phyloP scores from a whole-genome alignment of 2,888 invertebrate genomes.

The Eupeodes latifasciatus region DNA sequence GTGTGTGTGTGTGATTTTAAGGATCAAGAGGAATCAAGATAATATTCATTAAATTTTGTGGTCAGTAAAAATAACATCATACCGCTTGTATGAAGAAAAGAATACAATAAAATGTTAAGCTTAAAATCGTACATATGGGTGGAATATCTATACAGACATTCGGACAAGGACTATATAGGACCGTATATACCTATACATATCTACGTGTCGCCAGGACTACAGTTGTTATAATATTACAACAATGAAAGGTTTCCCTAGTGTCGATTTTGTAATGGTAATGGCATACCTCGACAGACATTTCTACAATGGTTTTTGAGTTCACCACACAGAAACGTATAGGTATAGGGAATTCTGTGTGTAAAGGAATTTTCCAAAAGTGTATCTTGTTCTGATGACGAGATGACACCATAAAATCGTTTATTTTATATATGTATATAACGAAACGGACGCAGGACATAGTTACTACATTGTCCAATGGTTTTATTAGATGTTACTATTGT shows the following conservation, averaged over 20 bases:
- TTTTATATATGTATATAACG: slow-evolving; percentile 28
- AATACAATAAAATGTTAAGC: slow-evolving; percentile 17
- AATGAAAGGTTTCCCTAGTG: slow-evolving; percentile 59
- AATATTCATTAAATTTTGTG: slow-evolving; percentile 75
- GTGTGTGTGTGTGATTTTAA: slow-evolving; percentile 13
- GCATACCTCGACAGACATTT: slow-evolving; percentile 20
- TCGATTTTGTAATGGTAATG: slow-evolving; percentile 58
- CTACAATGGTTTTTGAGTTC: slow-evolving; percentile 1
- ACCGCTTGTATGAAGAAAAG: slow-evolving; percentile 24
- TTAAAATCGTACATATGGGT: background rate
- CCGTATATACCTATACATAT: background rate
- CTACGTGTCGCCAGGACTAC: slow-evolving; percentile 11
- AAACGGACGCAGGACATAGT: slow-evolving; percentile 21
- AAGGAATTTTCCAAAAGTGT: slow-evolving; percentile 40
- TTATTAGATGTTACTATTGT: slow-evolving; percentile 53
- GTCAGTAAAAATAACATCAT: slow-evolving; percentile 72
- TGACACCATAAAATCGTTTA: slow-evolving; percentile 64
- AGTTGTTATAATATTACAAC: slow-evolving; percentile 50
- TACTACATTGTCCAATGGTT: slow-evolving; percentile 40
- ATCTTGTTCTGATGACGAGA: slow-evolving; percentile 14
- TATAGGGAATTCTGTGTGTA: background rate
- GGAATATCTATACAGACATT: background rate
- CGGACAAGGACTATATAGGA: background rate
- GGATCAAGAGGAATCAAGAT: slow-evolving; percentile 59
- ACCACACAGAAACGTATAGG: background rate